phyloP scores from a whole-genome alignment of 2,888 invertebrate genomes.

The Marronus borbonicus region DNA sequence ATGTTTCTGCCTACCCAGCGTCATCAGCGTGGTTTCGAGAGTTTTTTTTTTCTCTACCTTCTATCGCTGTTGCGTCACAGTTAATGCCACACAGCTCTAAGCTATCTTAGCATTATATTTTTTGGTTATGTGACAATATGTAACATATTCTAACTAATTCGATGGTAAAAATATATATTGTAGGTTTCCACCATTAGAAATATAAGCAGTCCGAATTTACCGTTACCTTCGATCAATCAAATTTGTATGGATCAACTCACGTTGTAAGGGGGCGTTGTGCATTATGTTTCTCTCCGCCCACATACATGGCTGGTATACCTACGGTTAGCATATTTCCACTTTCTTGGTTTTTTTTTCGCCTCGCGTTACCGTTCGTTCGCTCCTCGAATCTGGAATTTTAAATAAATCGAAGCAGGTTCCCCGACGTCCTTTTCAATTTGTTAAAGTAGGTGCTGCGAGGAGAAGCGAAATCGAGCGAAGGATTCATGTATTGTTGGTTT shows the following conservation, averaged over 20 bases:
- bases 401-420: conserved; percentile 4
- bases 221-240: background rate
- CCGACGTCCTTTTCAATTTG: conserved; percentile 6
- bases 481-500: conserved; percentile 31
- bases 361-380: background rate
- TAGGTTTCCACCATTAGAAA: too few species aligned
- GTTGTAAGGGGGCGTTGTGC: background rate
- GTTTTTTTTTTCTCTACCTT: too few species aligned
- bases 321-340: background rate
- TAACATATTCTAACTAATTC: too few species aligned
- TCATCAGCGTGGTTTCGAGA: too few species aligned
- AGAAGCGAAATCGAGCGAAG: background rate
- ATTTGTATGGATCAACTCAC: background rate
- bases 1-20: too few species aligned
- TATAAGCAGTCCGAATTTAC: too few species aligned
- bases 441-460: background rate
- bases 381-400: conserved; percentile 2
- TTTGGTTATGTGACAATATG: too few species aligned
- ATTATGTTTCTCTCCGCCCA: background rate
- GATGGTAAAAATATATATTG: too few species aligned
- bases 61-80: too few species aligned
- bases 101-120: too few species aligned
- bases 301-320: background rate
- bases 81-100: too few species aligned
- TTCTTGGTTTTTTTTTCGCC: background rate